Conservation (phyloP, 2,113 vertebrate genomes). For the Sinosuthora webbiana region DNA sequence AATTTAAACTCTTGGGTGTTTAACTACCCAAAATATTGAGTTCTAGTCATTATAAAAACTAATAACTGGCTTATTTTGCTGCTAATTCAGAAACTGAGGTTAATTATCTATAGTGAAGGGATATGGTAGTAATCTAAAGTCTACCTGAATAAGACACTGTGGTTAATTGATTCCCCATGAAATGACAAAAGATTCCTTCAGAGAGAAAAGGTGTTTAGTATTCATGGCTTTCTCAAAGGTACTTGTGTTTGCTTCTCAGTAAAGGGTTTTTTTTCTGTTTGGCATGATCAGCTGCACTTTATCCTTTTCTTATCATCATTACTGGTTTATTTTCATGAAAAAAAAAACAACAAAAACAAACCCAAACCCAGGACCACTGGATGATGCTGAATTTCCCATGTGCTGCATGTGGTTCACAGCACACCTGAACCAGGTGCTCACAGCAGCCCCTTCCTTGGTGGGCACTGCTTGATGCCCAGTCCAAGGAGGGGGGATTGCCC, state of each 20-base stretch:
- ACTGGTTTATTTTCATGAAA: background rate
- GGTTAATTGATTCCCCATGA: constrained; percentile 76
- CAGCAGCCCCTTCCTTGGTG: rapidly evolving
- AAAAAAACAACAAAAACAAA: background rate
- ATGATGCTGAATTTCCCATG: background rate
- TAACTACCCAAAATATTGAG: constrained; percentile 82
- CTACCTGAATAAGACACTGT: constrained; percentile 71
- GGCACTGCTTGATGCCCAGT: background rate
- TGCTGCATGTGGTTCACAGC: background rate
- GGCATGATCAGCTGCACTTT: background rate
- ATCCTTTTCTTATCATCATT: background rate
- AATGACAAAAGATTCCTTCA: constrained; percentile 59
- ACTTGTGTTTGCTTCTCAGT: background rate
- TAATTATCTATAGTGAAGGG: constrained; percentile 80
- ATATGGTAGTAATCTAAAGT: constrained; percentile 75
- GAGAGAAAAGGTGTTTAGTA: constrained; percentile 18
- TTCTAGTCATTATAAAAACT: constrained; percentile 81
- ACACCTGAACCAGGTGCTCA: background rate
- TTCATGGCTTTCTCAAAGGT: constrained; percentile 4
- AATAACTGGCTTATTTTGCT: constrained; percentile 78
- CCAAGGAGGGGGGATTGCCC: background rate
- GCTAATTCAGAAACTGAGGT: constrained; percentile 79
- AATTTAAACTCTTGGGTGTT: constrained; percentile 81
- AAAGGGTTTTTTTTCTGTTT: background rate
- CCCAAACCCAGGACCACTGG: background rate